Percentiles rank a stretch among this genome's conserved stretches.
Conservation (phyloP, 2,797 vertebrate species). For the Brachyalestes nurse region DNA sequence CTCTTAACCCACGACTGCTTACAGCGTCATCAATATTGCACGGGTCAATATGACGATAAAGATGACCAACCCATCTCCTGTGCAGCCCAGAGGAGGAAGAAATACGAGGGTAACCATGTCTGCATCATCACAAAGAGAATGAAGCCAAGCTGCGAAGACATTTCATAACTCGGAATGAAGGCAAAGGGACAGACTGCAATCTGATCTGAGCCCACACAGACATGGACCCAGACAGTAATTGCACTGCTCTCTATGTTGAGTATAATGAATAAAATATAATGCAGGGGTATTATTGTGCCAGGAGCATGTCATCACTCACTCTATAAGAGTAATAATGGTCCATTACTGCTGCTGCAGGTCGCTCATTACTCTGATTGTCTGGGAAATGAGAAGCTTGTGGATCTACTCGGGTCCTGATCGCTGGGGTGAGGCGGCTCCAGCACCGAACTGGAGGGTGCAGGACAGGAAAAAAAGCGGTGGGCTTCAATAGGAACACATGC, state of each 20-base stretch:
- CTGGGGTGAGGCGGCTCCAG: constrained; percentile 28
- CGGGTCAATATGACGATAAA: neutral
- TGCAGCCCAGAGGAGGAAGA: neutral
- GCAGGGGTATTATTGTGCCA: constrained; percentile 67
- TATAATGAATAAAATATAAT: constrained; percentile 79
- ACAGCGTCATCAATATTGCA: neutral
- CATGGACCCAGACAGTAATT: constrained; percentile 64
- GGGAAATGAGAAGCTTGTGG: constrained; percentile 57
- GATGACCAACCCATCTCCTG: too few species aligned
- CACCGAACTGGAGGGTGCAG: constrained; percentile 7
- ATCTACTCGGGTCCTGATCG: constrained; percentile 56
- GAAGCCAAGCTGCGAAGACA: constrained; percentile 1
- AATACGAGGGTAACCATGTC: neutral
- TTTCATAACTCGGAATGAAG: constrained; percentile 40
- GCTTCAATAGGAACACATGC: constrained; percentile 13
- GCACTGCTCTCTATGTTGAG: constrained; percentile 68
- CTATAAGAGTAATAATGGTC: constrained; percentile 68
- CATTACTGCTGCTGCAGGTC: constrained; percentile 65
- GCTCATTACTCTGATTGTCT: constrained; percentile 62
- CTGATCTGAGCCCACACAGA: constrained; percentile 47
- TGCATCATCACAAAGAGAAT: constrained; percentile 6
- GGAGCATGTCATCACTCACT: constrained; percentile 62
- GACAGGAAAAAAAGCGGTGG: constrained; percentile 17
- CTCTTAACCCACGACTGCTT: too few species aligned
- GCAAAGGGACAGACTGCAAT: constrained; percentile 15